phyloP scores from a whole-genome alignment of 2,113 vertebrate species.

The Synodontis membranacea region DNA sequence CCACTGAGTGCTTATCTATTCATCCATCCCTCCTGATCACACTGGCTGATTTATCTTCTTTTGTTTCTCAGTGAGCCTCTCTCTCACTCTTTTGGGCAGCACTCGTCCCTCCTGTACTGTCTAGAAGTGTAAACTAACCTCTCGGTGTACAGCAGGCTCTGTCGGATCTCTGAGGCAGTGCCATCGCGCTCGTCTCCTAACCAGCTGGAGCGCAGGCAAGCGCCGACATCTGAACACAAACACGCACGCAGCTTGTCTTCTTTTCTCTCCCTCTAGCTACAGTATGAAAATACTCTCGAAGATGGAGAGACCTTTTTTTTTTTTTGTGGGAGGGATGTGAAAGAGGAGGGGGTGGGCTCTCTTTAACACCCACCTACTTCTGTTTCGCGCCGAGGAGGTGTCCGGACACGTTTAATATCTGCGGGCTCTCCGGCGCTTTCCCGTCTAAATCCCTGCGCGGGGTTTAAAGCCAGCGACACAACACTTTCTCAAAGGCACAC shows the following conservation, averaged over 20 bases:
- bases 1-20: background rate
- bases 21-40: conserved; percentile 17
- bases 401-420: conserved; percentile 45
- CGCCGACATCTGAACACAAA: conserved; percentile 16
- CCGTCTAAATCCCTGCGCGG: background rate
- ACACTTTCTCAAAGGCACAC: conserved; percentile 25
- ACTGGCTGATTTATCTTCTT: conserved; percentile 19
- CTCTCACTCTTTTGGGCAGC: background rate
- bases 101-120: background rate
- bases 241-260: conserved; percentile 24
- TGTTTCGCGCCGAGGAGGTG: conserved; percentile 35
- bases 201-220: conserved; percentile 41
- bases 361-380: conserved; percentile 33
- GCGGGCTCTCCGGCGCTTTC: background rate
- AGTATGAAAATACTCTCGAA: conserved; percentile 40
- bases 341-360: conserved; percentile 34
- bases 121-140: conserved; percentile 48
- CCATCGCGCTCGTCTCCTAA: conserved; percentile 47
- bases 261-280: conserved; percentile 23
- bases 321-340: conserved; percentile 20
- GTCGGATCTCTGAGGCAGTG: conserved; percentile 27
- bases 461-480: background rate
- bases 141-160: conserved; percentile 15
- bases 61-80: background rate
- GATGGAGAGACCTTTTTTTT: conserved; percentile 27